These are phyloP conservation scores for Netelia inedita DNA, from an alignment of 2,888 invertebrate species.

Conservation along the genomic window DNA sequence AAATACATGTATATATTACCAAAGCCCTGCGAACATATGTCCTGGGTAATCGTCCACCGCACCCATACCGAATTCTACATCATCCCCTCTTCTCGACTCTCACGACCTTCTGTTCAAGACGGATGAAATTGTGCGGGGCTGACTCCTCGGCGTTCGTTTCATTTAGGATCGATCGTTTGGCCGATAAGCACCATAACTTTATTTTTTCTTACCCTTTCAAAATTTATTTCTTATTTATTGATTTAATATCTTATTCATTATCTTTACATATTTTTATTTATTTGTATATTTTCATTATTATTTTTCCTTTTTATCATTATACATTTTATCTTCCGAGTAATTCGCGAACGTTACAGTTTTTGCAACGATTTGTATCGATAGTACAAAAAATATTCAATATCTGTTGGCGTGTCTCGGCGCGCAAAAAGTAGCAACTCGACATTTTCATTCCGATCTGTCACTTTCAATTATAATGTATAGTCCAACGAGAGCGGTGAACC, in stretches of 20 bases:
- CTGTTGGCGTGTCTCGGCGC: not conserved
- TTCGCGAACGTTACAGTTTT: not conserved
- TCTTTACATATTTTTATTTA: not conserved
- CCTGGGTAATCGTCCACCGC: slow-evolving; percentile 76
- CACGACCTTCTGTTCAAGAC: slow-evolving; percentile 9
- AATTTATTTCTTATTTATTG: not conserved
- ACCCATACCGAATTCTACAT: slow-evolving; percentile 30
- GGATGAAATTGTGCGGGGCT: slow-evolving; percentile 29
- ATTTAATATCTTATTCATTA: not conserved
- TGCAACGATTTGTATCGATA: not conserved
- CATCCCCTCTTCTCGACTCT: slow-evolving; percentile 16
- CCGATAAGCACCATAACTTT: not conserved
- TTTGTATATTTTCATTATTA: not conserved
- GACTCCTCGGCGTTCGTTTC: slow-evolving; percentile 53
- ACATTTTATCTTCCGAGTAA: not conserved
- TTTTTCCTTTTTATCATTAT: not conserved
- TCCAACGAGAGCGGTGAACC: slow-evolving; percentile 1
- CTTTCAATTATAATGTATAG: slow-evolving; percentile 62
- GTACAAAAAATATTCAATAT: slow-evolving; percentile 2
- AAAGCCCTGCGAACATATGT: slow-evolving; percentile 82
- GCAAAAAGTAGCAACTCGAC: not conserved
- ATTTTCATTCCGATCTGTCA: slow-evolving; percentile 68
- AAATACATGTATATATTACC: slow-evolving; percentile 83
- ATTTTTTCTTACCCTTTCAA: not conserved
- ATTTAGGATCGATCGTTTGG: slow-evolving; percentile 54